Evolutionary conservation across 1,140 invertebrate species (phyloP).

Genomic region (Maconellicoccus hirsutus): DNA sequence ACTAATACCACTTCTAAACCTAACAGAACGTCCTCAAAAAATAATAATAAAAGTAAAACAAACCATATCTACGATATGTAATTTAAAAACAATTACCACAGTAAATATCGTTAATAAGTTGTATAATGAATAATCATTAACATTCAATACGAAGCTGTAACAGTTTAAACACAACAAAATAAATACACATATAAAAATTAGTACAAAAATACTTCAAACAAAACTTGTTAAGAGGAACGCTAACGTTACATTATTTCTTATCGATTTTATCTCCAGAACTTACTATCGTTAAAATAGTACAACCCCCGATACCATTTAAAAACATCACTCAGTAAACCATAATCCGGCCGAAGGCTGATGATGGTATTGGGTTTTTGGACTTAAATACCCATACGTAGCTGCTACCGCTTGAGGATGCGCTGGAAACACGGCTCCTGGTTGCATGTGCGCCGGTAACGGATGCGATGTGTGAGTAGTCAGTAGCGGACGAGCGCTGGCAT

Average conservation of each 20-base stretch:
- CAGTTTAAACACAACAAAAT: not conserved
- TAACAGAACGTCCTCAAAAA: not conserved
- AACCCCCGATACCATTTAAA: too few relatives aligned
- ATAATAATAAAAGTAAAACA: not conserved
- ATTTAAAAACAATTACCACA: not conserved
- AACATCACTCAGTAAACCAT: constrained; percentile 53
- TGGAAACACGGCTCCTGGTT: constrained; percentile 50
- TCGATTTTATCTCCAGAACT: not conserved
- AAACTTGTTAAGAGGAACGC: constrained; percentile 16
- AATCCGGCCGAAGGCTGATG: constrained; percentile 57
- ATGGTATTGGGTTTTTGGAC: constrained; percentile 53
- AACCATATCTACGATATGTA: not conserved
- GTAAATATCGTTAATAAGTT: not conserved
- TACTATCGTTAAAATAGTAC: not conserved
- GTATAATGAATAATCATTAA: not conserved
- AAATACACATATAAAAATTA: not conserved
- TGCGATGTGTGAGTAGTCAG: constrained; percentile 58
- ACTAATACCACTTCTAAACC: not conserved
- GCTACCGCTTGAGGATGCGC: constrained; percentile 47
- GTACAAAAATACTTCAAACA: constrained; percentile 4
- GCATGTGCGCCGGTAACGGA: constrained; percentile 73
- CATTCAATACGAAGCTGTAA: not conserved
- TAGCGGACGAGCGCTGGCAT: constrained; percentile 66
- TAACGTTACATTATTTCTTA: not conserved
- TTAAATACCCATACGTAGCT: constrained; percentile 55